phyloP scores from a whole-genome alignment of 2,888 invertebrate species.

The Diaphora mendica region DNA sequence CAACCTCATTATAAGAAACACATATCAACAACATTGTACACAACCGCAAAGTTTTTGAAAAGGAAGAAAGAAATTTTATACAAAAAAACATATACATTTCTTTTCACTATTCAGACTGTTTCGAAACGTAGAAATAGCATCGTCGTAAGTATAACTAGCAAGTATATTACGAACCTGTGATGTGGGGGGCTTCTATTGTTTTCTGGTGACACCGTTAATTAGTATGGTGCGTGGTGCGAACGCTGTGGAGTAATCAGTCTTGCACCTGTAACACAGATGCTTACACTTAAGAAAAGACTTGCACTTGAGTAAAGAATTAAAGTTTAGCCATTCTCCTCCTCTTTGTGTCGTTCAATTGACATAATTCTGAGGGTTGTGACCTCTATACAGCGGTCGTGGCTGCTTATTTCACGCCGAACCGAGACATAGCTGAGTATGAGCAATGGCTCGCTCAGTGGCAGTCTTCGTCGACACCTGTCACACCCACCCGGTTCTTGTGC shows the following conservation, averaged over 20 bases:
- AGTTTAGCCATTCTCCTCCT: not conserved
- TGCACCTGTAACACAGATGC: constrained; percentile 65
- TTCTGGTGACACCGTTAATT: constrained; percentile 74
- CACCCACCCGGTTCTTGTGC: too few species aligned
- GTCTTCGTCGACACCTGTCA: too few species aligned
- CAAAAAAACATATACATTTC: not conserved
- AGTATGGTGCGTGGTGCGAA: constrained; percentile 72
- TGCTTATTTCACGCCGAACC: too few species aligned
- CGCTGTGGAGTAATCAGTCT: constrained; percentile 78
- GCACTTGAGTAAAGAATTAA: not conserved
- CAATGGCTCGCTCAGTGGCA: too few species aligned
- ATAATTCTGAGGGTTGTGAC: too few species aligned
- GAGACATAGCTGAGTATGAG: too few species aligned
- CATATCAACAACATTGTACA: not conserved
- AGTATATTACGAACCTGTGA: constrained; percentile 22
- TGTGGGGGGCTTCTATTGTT: constrained; percentile 27
- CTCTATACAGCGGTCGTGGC: too few species aligned
- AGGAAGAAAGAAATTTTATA: not conserved
- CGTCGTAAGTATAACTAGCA: constrained; percentile 17
- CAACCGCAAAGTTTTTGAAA: not conserved
- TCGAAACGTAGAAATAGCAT: constrained; percentile 21
- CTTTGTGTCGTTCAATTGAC: too few species aligned
- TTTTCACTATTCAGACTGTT: constrained; percentile 18
- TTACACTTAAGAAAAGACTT: constrained; percentile 39
- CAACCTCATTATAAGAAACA: not conserved